Base-by-base conservation (phyloP, 2,888 invertebrate species). In the Baronia brevicornis region DNA sequence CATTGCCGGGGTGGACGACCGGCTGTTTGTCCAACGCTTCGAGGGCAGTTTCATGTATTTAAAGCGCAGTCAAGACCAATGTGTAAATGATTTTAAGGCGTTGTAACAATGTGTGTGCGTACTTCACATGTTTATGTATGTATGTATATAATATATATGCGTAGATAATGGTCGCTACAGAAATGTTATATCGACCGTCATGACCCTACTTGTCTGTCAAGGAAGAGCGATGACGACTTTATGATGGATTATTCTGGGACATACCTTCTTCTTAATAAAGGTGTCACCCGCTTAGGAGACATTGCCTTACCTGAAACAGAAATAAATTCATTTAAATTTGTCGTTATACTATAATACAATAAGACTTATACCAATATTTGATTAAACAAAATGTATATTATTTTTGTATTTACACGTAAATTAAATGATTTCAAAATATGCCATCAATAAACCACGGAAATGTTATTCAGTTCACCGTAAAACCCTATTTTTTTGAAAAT, bases 281-380 rank as follows among this genome's bases (percentile, higher is more conserved):
- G 53, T 59, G 73, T 69, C 69, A 71, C 70, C 60, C 77, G 74
- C 66, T 74, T 79, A 57, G 75, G 73, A 75, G 77, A 62, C 84
- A 79, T 82, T 71, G 72, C 61, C 79, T 80, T 82, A 82, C 82
- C 82, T 82, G 84, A 52, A 82, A 80, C 54, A 72, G 61, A 69
- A 68, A 64, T n/a, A 54, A 64, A 49, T 56, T 41, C 20, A 20
- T 22, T 28, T 33, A 33, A 38, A 40, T 28, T 28, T 30, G n/a
- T n/a, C n/a, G n/a, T n/a, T n/a, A n/a, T n/a, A n/a, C n/a, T n/a
- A n/a, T n/a, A n/a, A n/a, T n/a, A n/a, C n/a, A n/a, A n/a, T n/a
- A n/a, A n/a, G n/a, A n/a, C n/a, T n/a, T n/a, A n/a, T n/a, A n/a
- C n/a, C n/a, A n/a, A n/a, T n/a, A n/a, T n/a, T n/a, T n/a, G n/a